phyloP scores from a whole-genome alignment of 1,140 invertebrate genomes.

The Drosophila simulans region DNA sequence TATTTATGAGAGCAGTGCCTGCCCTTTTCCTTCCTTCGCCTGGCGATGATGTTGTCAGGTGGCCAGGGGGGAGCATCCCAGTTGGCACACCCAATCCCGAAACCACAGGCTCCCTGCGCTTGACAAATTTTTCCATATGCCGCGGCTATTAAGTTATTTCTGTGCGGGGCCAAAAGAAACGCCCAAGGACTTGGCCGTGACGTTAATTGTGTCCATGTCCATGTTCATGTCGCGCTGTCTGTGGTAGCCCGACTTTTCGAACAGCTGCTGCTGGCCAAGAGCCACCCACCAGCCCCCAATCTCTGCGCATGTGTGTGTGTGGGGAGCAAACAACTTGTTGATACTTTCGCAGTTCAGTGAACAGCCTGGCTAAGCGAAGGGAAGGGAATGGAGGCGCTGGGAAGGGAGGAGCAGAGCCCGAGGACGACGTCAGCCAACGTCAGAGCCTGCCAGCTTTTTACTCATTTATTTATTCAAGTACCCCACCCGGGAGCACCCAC shows the following conservation, averaged over 20 bases:
- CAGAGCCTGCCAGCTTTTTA: slow-evolving; percentile 48
- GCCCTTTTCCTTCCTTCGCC: slow-evolving; percentile 14
- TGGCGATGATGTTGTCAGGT: slow-evolving; percentile 52
- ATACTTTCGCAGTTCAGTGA: slow-evolving; percentile 82
- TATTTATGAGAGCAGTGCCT: slow-evolving; percentile 63
- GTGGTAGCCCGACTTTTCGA: slow-evolving; percentile 40
- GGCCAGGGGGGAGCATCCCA: slow-evolving; percentile 6
- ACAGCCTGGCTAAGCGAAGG: slow-evolving; percentile 38
- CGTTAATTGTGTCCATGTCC: slow-evolving; percentile 73
- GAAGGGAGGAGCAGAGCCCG: slow-evolving; percentile 12
- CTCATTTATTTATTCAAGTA: slow-evolving; percentile 57
- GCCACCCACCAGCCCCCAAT: slow-evolving; percentile 13
- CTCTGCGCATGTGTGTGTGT: slow-evolving; percentile 42
- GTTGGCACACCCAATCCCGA: slow-evolving; percentile 22
- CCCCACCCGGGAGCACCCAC: background rate
- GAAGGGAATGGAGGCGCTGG: background rate
- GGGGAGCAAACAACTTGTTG: slow-evolving; percentile 82
- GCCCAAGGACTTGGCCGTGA: slow-evolving; percentile 52
- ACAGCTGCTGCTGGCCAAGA: slow-evolving; percentile 68
- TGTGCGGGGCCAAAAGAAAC: slow-evolving; percentile 1
- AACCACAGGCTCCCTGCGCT: slow-evolving; percentile 63
- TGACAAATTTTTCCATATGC: slow-evolving; percentile 74
- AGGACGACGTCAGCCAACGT: slow-evolving; percentile 69
- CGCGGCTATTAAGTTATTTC: slow-evolving; percentile 76
- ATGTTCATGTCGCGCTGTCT: slow-evolving; percentile 41